phyloP scores from a whole-genome alignment of 2,113 vertebrate species.

The Corythaixoides concolor region DNA sequence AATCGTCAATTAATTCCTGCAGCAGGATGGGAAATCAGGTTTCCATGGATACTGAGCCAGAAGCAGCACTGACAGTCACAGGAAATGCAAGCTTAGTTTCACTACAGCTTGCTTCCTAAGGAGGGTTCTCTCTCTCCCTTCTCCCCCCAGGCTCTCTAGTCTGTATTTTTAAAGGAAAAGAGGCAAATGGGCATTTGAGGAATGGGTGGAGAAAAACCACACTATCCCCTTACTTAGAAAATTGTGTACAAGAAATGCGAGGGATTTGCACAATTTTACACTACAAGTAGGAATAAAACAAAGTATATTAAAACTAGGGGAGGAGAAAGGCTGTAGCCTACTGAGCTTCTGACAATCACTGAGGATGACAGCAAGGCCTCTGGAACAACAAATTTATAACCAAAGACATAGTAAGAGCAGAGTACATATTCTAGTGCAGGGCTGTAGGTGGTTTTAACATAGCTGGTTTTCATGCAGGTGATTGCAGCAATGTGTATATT shows the following conservation, averaged over 20 bases:
- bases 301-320: not conserved
- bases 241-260: not conserved
- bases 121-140: not conserved
- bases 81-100: not conserved
- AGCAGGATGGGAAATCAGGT: constrained; percentile 42
- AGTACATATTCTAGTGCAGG: not conserved
- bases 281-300: not conserved
- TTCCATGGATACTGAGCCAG: constrained; percentile 64
- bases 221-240: not conserved
- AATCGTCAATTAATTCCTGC: constrained; percentile 50
- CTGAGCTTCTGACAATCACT: not conserved
- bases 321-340: not conserved
- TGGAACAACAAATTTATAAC: not conserved
- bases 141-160: not conserved
- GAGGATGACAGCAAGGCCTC: not conserved
- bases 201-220: not conserved
- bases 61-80: not conserved
- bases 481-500: not conserved
- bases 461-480: not conserved
- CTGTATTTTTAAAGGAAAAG: not conserved
- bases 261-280: not conserved
- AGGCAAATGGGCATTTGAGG: not conserved
- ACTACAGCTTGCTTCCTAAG: not conserved
- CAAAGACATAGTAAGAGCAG: not conserved
- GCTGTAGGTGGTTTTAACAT: not conserved